Conservation (phyloP, 2,888 invertebrate species). For the Sesamia inferens region DNA sequence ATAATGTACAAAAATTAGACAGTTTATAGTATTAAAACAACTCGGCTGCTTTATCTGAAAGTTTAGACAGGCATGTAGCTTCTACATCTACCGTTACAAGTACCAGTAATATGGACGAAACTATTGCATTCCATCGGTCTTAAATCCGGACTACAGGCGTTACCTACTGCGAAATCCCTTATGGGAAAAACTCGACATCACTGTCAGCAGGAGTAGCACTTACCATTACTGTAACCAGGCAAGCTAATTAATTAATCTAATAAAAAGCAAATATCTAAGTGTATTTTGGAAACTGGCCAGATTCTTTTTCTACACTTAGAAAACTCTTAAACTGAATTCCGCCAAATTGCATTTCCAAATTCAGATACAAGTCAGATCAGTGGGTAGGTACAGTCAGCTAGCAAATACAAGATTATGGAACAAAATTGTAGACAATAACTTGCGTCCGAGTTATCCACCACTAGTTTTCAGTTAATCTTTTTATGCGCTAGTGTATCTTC, state of each 20-base stretch:
- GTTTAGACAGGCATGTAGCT: background rate
- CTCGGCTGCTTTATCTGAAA: too few species aligned
- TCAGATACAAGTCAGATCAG: too few species aligned
- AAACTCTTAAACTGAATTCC: too few species aligned
- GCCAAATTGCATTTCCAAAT: too few species aligned
- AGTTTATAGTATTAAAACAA: background rate
- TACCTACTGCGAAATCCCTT: background rate
- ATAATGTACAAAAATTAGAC: background rate
- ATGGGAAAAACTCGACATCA: background rate
- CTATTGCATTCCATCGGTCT: background rate
- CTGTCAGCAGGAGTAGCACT: background rate
- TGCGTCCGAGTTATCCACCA: background rate
- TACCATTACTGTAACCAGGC: background rate
- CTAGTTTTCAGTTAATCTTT: background rate
- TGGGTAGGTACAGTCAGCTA: background rate
- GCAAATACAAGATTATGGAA: background rate
- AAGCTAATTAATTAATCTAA: background rate
- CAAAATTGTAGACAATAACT: background rate
- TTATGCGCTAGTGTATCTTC: background rate
- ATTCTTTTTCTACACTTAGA: background rate
- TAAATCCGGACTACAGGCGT: background rate
- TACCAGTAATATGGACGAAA: background rate
- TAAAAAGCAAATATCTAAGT: background rate
- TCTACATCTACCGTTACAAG: background rate
- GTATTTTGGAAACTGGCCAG: background rate